Evolutionary conservation across 37 sponge, comb jelly and placozoan species (phyloP).

Genomic region (Petrosia ficiformis): DNA sequence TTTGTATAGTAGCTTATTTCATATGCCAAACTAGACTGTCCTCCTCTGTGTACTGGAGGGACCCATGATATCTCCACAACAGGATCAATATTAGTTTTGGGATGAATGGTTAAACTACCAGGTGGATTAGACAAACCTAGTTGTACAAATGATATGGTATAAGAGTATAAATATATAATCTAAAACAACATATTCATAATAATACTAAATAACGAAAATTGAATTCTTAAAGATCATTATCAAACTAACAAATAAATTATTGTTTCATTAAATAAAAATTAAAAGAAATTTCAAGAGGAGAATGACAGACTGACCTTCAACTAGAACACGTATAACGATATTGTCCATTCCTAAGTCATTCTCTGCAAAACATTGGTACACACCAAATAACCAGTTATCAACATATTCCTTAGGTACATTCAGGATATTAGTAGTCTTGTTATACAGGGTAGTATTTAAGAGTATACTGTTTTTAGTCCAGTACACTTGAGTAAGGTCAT

Average conservation of each 20-base stretch:
- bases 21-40: neutral
- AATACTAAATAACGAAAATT: too few relatives aligned
- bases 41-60: conserved; percentile 2
- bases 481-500: too few relatives aligned
- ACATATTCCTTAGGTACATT: neutral
- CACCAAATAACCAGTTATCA: neutral
- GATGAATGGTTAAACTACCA: neutral
- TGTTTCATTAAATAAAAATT: too few relatives aligned
- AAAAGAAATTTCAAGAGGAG: too few relatives aligned
- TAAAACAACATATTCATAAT: neutral
- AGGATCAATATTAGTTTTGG: neutral
- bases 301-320: neutral
- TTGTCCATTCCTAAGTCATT: neutral
- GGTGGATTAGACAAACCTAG: neutral
- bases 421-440: neutral
- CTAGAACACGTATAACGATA: neutral
- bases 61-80: neutral
- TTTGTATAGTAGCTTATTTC: too few relatives aligned
- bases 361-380: conserved; percentile 5
- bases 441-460: neutral
- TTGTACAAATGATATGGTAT: neutral
- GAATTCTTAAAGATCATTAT: neutral
- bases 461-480: neutral
- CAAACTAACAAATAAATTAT: neutral
- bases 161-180: too few relatives aligned